Conservation (phyloP, 2,797 vertebrate genomes). For the Hylomyscus alleni region DNA sequence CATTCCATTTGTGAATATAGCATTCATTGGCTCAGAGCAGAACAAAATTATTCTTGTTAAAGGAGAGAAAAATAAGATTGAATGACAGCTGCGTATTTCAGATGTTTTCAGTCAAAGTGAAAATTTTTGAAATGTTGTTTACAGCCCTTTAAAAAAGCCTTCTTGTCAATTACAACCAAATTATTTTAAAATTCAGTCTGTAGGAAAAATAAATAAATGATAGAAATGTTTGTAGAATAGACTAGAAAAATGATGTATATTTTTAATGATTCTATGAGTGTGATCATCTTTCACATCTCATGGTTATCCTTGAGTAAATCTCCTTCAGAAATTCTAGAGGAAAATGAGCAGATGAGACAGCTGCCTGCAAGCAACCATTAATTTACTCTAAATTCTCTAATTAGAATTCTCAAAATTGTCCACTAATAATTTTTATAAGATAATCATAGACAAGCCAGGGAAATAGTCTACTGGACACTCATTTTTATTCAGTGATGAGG, state of each 20-base stretch:
- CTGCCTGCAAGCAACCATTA: slow-evolving; percentile 10
- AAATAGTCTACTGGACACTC: not conserved
- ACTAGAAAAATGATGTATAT: slow-evolving; percentile 38
- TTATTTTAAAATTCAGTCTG: slow-evolving; percentile 19
- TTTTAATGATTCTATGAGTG: slow-evolving; percentile 48
- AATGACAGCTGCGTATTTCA: not conserved
- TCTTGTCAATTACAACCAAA: slow-evolving; percentile 22
- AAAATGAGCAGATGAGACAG: slow-evolving; percentile 48
- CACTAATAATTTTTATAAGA: slow-evolving; percentile 64
- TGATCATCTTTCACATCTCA: slow-evolving; percentile 39
- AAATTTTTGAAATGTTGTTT: not conserved
- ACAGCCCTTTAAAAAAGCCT: not conserved
- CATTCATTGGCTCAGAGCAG: not conserved
- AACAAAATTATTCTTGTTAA: not conserved
- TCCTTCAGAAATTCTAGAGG: slow-evolving; percentile 49
- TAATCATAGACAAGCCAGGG: slow-evolving; percentile 5
- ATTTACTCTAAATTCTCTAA: slow-evolving; percentile 46
- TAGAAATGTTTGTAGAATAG: slow-evolving; percentile 33
- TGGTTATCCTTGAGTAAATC: slow-evolving; percentile 61
- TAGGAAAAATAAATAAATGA: slow-evolving; percentile 49
- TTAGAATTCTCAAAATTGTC: slow-evolving; percentile 54
- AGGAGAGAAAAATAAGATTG: not conserved
- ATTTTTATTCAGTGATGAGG: slow-evolving; percentile 33
- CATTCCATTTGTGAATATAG: slow-evolving; percentile 7
- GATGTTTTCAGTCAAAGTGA: not conserved